These are phyloP conservation scores for Neoarius graeffei DNA, from an alignment of 2,113 vertebrate genomes.

Conservation along the genomic window DNA sequence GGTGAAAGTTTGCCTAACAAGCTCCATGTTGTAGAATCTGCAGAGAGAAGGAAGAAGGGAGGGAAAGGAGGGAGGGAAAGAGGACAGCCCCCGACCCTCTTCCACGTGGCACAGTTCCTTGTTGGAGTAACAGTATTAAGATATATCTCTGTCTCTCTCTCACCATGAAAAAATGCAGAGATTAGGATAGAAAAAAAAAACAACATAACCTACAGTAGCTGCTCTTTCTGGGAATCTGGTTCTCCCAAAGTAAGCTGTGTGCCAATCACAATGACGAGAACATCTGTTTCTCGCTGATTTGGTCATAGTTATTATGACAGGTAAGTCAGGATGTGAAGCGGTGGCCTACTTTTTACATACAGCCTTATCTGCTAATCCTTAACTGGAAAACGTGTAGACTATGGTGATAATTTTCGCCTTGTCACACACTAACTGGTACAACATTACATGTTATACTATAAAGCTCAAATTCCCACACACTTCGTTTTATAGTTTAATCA, in stretches of 20 bases:
- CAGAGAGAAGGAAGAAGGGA: slow-evolving; percentile 9
- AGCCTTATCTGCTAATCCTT: not conserved
- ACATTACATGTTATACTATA: not conserved
- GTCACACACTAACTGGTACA: not conserved
- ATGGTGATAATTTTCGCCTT: not conserved
- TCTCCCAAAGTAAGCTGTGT: slow-evolving; percentile 19
- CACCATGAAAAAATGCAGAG: slow-evolving; percentile 47
- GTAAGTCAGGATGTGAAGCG: not conserved
- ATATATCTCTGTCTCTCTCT: slow-evolving; percentile 20
- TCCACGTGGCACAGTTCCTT: slow-evolving; percentile 55
- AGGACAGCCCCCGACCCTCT: slow-evolving; percentile 41
- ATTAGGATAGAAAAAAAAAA: slow-evolving; percentile 28
- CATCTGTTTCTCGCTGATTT: slow-evolving; percentile 46
- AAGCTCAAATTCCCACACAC: not conserved
- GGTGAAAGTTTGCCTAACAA: slow-evolving; percentile 15
- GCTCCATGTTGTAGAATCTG: slow-evolving; percentile 2
- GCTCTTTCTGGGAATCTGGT: slow-evolving; percentile 26
- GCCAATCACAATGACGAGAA: slow-evolving; percentile 32
- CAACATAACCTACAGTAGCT: slow-evolving; percentile 24
- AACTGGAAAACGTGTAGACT: not conserved
- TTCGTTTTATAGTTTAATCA: not conserved
- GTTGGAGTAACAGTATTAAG: slow-evolving; percentile 44
- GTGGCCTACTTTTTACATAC: not conserved
- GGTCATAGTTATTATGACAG: slow-evolving; percentile 10
- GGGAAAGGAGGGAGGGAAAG: slow-evolving; percentile 12